These are phyloP conservation scores for Lamellibrachia columna DNA, from an alignment of 2,888 invertebrate species.

Conservation along the genomic window DNA sequence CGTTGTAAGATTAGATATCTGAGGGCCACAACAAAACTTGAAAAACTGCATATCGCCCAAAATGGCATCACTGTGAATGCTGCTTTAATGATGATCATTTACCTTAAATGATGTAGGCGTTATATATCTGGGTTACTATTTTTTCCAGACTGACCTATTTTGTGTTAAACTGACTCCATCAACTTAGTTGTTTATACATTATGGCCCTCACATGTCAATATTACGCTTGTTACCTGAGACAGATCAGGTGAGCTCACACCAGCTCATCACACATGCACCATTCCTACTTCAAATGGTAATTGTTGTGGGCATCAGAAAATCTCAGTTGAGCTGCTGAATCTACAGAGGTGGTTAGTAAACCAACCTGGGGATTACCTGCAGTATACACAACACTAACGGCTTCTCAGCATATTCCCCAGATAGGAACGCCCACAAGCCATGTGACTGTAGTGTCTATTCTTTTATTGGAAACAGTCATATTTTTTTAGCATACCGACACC, in stretches of 20 bases:
- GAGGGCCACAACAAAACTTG: too few species aligned
- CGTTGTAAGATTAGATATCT: too few species aligned
- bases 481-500: neutral
- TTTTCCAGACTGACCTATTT: too few species aligned
- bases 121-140: too few species aligned
- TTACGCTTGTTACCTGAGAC: neutral
- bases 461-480: neutral
- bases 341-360: neutral
- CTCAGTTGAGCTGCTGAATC: neutral
- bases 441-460: neutral
- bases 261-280: neutral
- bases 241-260: neutral
- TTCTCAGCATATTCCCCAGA: neutral
- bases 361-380: neutral
- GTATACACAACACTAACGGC: neutral
- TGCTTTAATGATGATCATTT: too few species aligned
- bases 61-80: too few species aligned
- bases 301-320: neutral
- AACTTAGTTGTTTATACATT: neutral
- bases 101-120: too few species aligned
- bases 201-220: conserved; percentile 4
- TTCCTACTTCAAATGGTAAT: neutral
- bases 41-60: too few species aligned
- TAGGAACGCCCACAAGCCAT: neutral
- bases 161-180: neutral